Percentiles rank a stretch among this genome's conserved stretches.
Evolutionary conservation across 2,113 vertebrate genomes (phyloP).

Genomic region (Etheostoma spectabile): DNA sequence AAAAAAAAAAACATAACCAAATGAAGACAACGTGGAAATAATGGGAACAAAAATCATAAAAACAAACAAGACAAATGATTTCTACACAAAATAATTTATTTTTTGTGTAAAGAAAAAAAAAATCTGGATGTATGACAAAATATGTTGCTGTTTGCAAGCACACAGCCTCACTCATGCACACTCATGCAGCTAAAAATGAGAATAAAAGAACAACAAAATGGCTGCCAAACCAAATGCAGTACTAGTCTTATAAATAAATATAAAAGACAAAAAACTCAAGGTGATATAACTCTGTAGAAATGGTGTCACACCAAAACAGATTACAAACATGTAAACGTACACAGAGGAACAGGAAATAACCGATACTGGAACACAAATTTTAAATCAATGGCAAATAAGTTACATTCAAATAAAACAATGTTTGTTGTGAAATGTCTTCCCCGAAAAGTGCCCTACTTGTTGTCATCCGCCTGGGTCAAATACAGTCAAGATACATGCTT

Average conservation of each 20-base stretch:
- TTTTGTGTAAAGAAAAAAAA: constrained; percentile 71
- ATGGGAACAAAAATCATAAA: constrained; percentile 79
- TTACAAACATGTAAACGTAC: constrained; percentile 79
- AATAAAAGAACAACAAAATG: constrained; percentile 76
- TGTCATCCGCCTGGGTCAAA: constrained; percentile 14
- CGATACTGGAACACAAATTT: constrained; percentile 54
- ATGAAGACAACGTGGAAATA: constrained; percentile 53
- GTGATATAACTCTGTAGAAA: constrained; percentile 71
- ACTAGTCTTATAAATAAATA: constrained; percentile 70
- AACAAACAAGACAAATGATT: constrained; percentile 83
- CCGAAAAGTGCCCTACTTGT: constrained; percentile 14
- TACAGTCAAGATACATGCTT: constrained; percentile 39
- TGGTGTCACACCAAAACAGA: constrained; percentile 73
- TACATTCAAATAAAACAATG: constrained; percentile 75
- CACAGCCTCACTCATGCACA: constrained; percentile 41
- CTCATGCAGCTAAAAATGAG: constrained; percentile 66
- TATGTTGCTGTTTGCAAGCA: constrained; percentile 62
- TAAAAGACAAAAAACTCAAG: constrained; percentile 41
- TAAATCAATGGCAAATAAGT: constrained; percentile 62
- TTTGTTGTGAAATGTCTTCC: neutral
- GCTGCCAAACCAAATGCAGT: constrained; percentile 70
- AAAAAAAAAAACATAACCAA: constrained; percentile 30
- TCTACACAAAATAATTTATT: constrained; percentile 85
- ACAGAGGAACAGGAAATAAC: constrained; percentile 62
- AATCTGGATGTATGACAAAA: constrained; percentile 67